These are phyloP conservation scores for Diadophis punctatus DNA, from an alignment of 2,113 vertebrate species.

Conservation along the genomic window DNA sequence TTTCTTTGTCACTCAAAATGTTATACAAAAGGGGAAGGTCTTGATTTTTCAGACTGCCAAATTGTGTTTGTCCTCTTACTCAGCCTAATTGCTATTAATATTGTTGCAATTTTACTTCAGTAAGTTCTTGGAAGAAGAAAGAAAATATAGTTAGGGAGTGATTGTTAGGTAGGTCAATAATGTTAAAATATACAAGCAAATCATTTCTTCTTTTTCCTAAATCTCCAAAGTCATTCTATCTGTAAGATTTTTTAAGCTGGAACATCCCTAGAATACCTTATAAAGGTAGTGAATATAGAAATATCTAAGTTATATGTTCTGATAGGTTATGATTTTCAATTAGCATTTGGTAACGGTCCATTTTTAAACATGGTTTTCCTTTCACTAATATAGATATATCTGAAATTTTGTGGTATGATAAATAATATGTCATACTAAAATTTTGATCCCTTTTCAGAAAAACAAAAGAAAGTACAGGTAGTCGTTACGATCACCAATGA, in stretches of 20 bases:
- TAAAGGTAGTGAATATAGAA: background rate
- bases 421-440: slow-evolving; percentile 35
- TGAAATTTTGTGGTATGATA: slow-evolving; percentile 46
- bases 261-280: background rate
- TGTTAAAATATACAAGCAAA: slow-evolving; percentile 20
- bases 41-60: slow-evolving; percentile 41
- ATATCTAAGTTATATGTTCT: background rate
- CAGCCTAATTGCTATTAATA: slow-evolving; percentile 49
- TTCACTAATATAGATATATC: slow-evolving; percentile 29
- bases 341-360: background rate
- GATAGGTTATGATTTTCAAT: background rate
- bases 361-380: slow-evolving; percentile 49
- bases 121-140: slow-evolving; percentile 54
- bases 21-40: slow-evolving; percentile 32
- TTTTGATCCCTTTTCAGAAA: slow-evolving; percentile 35
- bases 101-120: slow-evolving; percentile 57
- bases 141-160: slow-evolving; percentile 24
- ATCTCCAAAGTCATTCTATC: background rate
- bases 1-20: slow-evolving; percentile 47
- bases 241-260: background rate
- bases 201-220: background rate
- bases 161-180: slow-evolving; percentile 1
- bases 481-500: background rate
- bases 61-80: slow-evolving; percentile 58
- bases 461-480: slow-evolving; percentile 32